Evolutionary conservation across 2,113 vertebrate species (phyloP), one percentile per base, ranked within the genome.

Genomic region (Puma concolor): DNA sequence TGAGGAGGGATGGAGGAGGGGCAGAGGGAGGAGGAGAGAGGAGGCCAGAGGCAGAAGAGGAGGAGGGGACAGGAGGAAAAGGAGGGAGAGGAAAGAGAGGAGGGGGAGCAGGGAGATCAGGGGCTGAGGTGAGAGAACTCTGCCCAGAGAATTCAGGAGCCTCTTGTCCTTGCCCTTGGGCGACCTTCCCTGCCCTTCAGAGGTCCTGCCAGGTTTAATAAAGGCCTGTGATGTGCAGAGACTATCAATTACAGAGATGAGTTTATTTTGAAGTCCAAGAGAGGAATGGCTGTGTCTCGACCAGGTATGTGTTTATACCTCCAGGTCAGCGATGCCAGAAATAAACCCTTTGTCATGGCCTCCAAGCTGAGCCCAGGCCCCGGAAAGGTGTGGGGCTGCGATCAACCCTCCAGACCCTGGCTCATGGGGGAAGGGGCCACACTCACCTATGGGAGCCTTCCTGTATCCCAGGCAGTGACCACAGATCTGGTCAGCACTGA

Each of bases 251-350:
- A 98, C 1, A 0, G 85, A 88, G 88, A 74, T n/a, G 85, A 95
- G 97, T 98, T 97, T 98, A 83, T 96, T 98, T 91, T 96, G 96
- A 97, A 93, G 86, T 87, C 95, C 71, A 38, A 96, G 96, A 95
- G 74, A 89, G 89, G 86, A 63, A 76, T 0, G 71, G 66, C 17
- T 7, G 50, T 52, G 97, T 97, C 97, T 95, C 44, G 7, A 29
- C 67, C 79, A 83, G 97, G 85, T 91, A 71, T 88, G 76, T 97
- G 95, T 97, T 97, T 97, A 96, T 85, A 93, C 81, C 71, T 94
- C 95, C 33, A 7, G 81, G 91, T 60, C 31, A 16, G 44, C 7
- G 11, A 21, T 1, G 50, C 87, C 91, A 57, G 57, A 96, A 96
- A 85, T 97, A 95, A 80, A 85, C 91, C 66, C 44, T 54, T 13